Evolutionary conservation across 2,888 invertebrate genomes (phyloP).

Genomic region (Hirudinaria manillensis): DNA sequence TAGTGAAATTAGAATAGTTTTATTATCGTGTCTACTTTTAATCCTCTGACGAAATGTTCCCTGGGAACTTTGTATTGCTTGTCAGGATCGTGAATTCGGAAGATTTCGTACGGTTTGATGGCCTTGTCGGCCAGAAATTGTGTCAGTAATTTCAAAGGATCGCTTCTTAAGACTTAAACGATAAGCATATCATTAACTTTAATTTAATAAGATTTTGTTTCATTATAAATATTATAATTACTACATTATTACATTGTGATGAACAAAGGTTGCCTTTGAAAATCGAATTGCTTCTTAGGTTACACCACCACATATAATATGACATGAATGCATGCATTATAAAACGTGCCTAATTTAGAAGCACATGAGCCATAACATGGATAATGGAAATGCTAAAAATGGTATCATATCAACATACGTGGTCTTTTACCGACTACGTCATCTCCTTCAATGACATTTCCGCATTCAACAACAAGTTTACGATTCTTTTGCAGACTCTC

Average conservation of each 20-base stretch:
- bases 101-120: slow-evolving; percentile 51
- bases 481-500: slow-evolving; percentile 44
- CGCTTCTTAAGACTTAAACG: slow-evolving; percentile 43
- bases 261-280: too few relatives aligned
- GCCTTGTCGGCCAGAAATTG: slow-evolving; percentile 48
- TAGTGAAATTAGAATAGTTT: too few relatives aligned
- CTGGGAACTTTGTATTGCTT: slow-evolving; percentile 47
- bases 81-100: slow-evolving; percentile 49
- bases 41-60: slow-evolving; percentile 48
- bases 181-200: neutral
- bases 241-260: neutral
- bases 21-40: slow-evolving; percentile 44
- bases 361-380: too few relatives aligned
- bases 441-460: slow-evolving; percentile 45
- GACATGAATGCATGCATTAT: too few relatives aligned
- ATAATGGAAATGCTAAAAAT: neutral
- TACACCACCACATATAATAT: too few relatives aligned
- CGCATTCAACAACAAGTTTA: slow-evolving; percentile 45
- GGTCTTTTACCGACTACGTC: slow-evolving; percentile 48
- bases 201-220: neutral
- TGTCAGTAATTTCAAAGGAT: slow-evolving; percentile 49
- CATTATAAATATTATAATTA: neutral
- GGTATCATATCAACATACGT: slow-evolving; percentile 39
- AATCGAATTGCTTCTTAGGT: too few relatives aligned
- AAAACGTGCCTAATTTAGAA: too few relatives aligned